phyloP scores from a whole-genome alignment of 1,140 invertebrate species.

The Euura lappo region DNA sequence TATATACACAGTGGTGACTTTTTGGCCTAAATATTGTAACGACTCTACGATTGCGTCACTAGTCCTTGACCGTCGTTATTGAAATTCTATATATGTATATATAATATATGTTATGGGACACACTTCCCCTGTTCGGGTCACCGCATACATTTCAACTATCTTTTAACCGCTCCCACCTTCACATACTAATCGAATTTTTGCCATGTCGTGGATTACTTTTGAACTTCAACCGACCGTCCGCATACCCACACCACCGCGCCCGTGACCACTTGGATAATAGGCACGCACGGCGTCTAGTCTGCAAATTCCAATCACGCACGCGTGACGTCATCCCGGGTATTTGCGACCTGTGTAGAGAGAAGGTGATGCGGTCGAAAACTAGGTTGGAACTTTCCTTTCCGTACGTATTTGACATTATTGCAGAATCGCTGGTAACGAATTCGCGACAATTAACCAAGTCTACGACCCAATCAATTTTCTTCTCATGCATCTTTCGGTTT shows the following conservation, averaged over 20 bases:
- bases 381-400: constrained; percentile 4
- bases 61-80: constrained; percentile 32
- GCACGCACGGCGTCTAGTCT: neutral
- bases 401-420: neutral
- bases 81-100: no score
- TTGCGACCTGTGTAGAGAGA: neutral
- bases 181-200: no score
- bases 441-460: no score
- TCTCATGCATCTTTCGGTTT: no score
- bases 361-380: constrained; percentile 1
- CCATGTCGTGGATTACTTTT: no score
- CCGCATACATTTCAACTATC: no score
- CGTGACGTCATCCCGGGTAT: neutral
- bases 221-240: no score
- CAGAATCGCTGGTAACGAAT: neutral
- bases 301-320: neutral
- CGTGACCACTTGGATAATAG: neutral
- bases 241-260: no score
- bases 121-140: no score
- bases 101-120: no score
- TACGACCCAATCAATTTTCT: no score
- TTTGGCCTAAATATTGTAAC: constrained; percentile 53
- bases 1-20: constrained; percentile 45
- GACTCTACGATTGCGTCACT: constrained; percentile 17
- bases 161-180: no score